Conservation (phyloP, 2,797 vertebrate species). For the Chrosomus eos region DNA sequence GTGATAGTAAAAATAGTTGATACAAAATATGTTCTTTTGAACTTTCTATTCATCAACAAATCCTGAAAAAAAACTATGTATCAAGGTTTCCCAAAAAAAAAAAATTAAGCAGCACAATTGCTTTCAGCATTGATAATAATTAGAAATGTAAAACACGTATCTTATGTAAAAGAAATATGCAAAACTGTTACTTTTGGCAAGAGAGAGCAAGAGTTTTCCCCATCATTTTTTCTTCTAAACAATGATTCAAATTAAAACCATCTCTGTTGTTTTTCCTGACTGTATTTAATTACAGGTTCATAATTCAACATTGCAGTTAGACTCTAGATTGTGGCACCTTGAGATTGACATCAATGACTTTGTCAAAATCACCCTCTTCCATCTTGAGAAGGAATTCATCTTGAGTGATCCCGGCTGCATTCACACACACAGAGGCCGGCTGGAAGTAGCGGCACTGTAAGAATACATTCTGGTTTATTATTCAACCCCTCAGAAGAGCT, state of each 20-base stretch:
- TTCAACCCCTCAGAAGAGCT: neutral
- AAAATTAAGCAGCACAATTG: neutral
- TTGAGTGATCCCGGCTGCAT: constrained; percentile 84
- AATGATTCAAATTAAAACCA: neutral
- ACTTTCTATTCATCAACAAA: neutral
- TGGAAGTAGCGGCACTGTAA: constrained; percentile 81
- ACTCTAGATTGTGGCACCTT: constrained; percentile 75
- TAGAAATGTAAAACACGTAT: too few relatives aligned
- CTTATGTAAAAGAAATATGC: too few relatives aligned
- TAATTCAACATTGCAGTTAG: neutral
- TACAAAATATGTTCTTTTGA: neutral
- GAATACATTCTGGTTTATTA: neutral
- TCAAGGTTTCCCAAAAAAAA: neutral
- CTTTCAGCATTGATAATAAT: neutral
- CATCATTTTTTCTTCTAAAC: too few relatives aligned
- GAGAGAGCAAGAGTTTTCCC: neutral
- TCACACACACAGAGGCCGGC: constrained; percentile 85
- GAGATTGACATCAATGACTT: constrained; percentile 85
- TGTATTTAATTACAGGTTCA: neutral
- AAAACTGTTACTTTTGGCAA: neutral
- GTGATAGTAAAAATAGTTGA: neutral
- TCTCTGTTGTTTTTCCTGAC: neutral
- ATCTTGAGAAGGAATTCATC: constrained; percentile 86
- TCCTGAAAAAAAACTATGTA: neutral
- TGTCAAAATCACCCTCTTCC: constrained; percentile 84